Evolutionary conservation across 1,140 invertebrate species (phyloP).

Genomic region (Drosophila kikkawai): DNA sequence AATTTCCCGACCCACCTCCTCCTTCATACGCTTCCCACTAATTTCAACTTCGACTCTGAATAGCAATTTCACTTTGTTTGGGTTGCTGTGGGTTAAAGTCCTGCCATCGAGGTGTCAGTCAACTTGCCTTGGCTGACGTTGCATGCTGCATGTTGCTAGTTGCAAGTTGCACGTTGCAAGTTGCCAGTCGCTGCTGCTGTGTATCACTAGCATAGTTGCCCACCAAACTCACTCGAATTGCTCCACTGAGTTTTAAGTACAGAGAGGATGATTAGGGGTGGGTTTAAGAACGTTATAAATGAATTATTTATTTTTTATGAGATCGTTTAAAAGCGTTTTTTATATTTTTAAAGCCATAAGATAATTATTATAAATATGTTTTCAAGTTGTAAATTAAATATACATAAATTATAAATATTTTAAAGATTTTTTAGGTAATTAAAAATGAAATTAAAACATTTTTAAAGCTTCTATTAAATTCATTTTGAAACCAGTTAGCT

Average conservation of each 20-base stretch:
- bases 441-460: not conserved
- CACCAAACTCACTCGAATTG: slow-evolving; percentile 79
- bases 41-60: slow-evolving; percentile 51
- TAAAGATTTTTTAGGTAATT: not conserved
- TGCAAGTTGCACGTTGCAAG: slow-evolving; percentile 32
- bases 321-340: not conserved
- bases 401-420: too few relatives aligned
- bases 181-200: slow-evolving; percentile 34
- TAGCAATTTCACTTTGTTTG: slow-evolving; percentile 77
- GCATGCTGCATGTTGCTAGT: slow-evolving; percentile 36
- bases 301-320: too few relatives aligned
- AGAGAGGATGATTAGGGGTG: not conserved
- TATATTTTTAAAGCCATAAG: not conserved
- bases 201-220: slow-evolving; percentile 83
- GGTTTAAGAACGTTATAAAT: too few relatives aligned
- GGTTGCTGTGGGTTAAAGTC: slow-evolving; percentile 74
- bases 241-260: slow-evolving; percentile 63
- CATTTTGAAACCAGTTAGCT: not conserved
- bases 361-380: not conserved
- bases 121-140: slow-evolving; percentile 63
- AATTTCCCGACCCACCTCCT: not conserved
- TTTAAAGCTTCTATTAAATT: not conserved
- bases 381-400: too few relatives aligned
- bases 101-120: slow-evolving; percentile 75
- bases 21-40: slow-evolving; percentile 16